Conservation (phyloP, 2,888 invertebrate species). For the Euphydryas editha region DNA sequence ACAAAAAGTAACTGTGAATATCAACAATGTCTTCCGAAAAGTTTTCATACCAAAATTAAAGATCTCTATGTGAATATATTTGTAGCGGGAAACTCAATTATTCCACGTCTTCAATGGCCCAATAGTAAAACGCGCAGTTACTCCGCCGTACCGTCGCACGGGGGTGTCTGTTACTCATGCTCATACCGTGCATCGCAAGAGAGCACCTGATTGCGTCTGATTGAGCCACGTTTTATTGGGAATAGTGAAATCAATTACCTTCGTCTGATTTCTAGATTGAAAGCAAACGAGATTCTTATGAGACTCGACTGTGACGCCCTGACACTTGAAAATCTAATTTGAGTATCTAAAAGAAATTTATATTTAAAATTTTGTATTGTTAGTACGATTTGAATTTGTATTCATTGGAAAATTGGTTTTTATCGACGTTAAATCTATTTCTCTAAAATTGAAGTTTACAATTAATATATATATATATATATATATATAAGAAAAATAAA, state of each 20-base stretch:
- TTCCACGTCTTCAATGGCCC: conserved; percentile 49
- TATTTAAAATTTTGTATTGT: not conserved
- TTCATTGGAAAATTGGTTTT: too few relatives aligned
- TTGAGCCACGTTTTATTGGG: conserved; percentile 62
- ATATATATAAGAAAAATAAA: too few relatives aligned
- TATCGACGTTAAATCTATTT: not conserved
- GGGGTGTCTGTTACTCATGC: conserved; percentile 43
- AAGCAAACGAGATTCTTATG: conserved; percentile 1
- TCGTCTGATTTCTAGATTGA: conserved; percentile 12
- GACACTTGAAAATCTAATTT: not conserved
- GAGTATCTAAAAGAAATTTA: not conserved
- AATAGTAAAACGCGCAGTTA: conserved; percentile 56
- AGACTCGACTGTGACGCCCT: not conserved
- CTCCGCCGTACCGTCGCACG: conserved; percentile 49
- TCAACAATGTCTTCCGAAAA: too few relatives aligned
- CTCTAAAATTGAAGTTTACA: too few relatives aligned
- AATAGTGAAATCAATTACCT: conserved; percentile 14
- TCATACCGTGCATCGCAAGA: conserved; percentile 52
- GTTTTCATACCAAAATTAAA: too few relatives aligned
- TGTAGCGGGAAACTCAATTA: too few relatives aligned
- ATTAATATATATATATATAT: too few relatives aligned
- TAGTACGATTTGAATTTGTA: too few relatives aligned
- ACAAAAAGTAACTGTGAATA: too few relatives aligned
- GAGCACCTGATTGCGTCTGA: conserved; percentile 79
- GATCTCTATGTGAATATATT: too few relatives aligned